Evolutionary conservation across 2,888 invertebrate genomes (phyloP), one percentile per base, ranked within the genome.

Genomic region (Anarsia innoxiella): DNA sequence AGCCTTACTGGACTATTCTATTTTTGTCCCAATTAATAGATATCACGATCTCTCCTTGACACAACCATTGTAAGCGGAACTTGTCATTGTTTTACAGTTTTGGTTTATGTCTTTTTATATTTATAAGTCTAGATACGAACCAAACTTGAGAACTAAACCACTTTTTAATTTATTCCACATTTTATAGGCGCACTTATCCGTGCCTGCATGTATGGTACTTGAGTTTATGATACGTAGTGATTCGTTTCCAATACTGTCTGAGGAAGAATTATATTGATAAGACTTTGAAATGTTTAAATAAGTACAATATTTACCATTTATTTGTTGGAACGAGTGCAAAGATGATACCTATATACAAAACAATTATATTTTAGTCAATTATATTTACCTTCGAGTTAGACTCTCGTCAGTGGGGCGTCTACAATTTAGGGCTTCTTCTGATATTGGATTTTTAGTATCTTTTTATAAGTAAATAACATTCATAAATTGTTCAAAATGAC

Each of bases 141-240:
- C n/a, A 15, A 23, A 31, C 31, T 32, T 32, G 23, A 32, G 23
- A 13, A 23, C 14, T 12, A 26, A 14, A 25, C 11, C n/a, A 19
- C 28, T 11, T n/a, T 42, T 49, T 55, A 65, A 69, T 68, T 63
- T 67, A 70, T 65, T 67, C 57, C 42, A 41, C 44, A 53, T 48
- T 46, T 42, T 55, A 49, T 50, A 48, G 45, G 44, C 45, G 51
- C 53, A 52, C 12, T 19, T 32, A 12, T 32, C n/a, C n/a, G n/a
- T n/a, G n/a, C n/a, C n/a, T n/a, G 13, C 51, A 53, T 49, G 44
- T 41, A 36, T 37, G 41, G 16, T 31, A 28, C 25, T 31, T 37
- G 37, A 37, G 40, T 40, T 51, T 56, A 56, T 60, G 59, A 15
- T 31, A 28, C 31, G 3, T 12, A 33, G 12, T 23, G 23, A 36